These are phyloP conservation scores for Tenthredo scrophulariae DNA, from an alignment of 2,888 invertebrate species.

Conservation along the genomic window DNA sequence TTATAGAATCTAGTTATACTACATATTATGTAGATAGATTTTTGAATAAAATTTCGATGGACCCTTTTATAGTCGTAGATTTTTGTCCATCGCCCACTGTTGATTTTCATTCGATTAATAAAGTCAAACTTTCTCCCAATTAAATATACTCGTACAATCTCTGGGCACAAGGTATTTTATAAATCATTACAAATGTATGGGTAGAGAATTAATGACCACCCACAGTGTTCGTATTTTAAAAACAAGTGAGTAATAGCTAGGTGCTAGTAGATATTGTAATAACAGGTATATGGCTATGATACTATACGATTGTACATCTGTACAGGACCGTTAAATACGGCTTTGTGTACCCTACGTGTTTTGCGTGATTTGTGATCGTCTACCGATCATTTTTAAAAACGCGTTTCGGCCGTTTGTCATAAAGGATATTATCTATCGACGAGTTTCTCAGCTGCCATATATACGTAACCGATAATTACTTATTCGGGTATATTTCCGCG, in stretches of 20 bases:
- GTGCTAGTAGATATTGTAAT: slow-evolving; percentile 47
- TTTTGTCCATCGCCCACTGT: not conserved
- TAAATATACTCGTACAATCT: not conserved
- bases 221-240: slow-evolving; percentile 34
- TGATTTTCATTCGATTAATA: not conserved
- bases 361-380: slow-evolving; percentile 44
- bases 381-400: not conserved
- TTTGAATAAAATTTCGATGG: not conserved
- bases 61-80: not conserved
- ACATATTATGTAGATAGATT: not conserved
- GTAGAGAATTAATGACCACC: slow-evolving; percentile 37
- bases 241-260: slow-evolving; percentile 26
- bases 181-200: slow-evolving; percentile 19
- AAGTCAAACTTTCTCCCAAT: slow-evolving; percentile 29
- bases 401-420: not conserved
- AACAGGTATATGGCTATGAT: slow-evolving; percentile 40
- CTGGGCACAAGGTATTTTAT: not conserved
- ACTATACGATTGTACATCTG: not conserved
- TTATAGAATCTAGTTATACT: not conserved
- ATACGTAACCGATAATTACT: slow-evolving; percentile 28
- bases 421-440: not conserved
- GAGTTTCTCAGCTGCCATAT: not conserved
- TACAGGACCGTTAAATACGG: not conserved
- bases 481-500: not conserved
- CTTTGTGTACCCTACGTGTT: not conserved